These are phyloP conservation scores for Drosophila pandora DNA, from an alignment of 1,140 invertebrate species.

Conservation along the genomic window DNA sequence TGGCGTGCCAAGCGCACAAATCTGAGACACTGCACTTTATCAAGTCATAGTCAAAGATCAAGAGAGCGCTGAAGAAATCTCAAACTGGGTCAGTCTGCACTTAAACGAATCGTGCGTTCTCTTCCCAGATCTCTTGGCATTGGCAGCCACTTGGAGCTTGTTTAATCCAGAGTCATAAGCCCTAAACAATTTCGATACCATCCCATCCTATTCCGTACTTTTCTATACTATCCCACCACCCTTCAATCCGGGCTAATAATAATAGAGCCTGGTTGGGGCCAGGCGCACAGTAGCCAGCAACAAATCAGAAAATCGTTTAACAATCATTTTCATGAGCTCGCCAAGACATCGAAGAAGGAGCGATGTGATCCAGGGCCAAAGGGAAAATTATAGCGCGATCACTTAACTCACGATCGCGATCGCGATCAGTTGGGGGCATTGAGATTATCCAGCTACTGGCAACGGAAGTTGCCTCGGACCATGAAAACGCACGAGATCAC, in stretches of 20 bases:
- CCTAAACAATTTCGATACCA: not conserved
- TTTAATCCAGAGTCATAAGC: conserved; percentile 23
- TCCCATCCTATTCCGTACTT: too few relatives aligned
- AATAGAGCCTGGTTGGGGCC: conserved; percentile 46
- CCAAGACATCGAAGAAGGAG: not conserved
- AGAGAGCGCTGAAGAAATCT: conserved; percentile 31
- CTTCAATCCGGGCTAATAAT: conserved; percentile 59
- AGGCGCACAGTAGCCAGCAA: conserved; percentile 74
- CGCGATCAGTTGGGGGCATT: conserved; percentile 78
- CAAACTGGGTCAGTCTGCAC: conserved; percentile 75
- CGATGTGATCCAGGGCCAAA: conserved; percentile 45
- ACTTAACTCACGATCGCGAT: conserved; percentile 82
- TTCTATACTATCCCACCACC: conserved; percentile 6
- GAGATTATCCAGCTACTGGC: conserved; percentile 78
- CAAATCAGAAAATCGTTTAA: conserved; percentile 83
- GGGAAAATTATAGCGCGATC: conserved; percentile 83
- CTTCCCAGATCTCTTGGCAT: conserved; percentile 55
- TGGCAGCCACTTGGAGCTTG: conserved; percentile 65
- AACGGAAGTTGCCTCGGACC: conserved; percentile 64
- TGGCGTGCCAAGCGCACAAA: conserved; percentile 55
- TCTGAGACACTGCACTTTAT: conserved; percentile 74
- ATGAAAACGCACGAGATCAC: conserved; percentile 63
- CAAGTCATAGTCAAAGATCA: conserved; percentile 66
- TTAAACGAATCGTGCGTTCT: conserved; percentile 78
- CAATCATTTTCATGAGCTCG: conserved; percentile 76